These are phyloP conservation scores for Sussaba pulchella DNA, from an alignment of 2,888 invertebrate species.

Conservation along the genomic window DNA sequence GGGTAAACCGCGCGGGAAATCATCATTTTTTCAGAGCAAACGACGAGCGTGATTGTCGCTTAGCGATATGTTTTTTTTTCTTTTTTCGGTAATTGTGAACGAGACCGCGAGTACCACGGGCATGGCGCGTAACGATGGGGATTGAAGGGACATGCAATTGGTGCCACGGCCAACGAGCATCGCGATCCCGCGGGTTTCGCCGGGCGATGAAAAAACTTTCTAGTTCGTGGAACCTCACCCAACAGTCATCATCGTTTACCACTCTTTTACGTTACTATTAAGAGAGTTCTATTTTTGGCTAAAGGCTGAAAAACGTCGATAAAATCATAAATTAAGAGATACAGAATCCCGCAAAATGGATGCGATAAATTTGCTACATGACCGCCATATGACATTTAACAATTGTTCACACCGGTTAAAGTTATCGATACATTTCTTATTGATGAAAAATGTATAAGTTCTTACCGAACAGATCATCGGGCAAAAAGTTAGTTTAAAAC, in stretches of 20 bases:
- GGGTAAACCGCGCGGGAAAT: slow-evolving; percentile 11
- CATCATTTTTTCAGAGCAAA: slow-evolving; percentile 27
- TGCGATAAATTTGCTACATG: neutral
- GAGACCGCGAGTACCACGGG: neutral
- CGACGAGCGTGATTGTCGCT: slow-evolving; percentile 45
- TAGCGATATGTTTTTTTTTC: slow-evolving; percentile 12
- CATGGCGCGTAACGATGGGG: slow-evolving; percentile 1
- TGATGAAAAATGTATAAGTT: too few species aligned
- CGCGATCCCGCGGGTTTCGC: slow-evolving; percentile 32
- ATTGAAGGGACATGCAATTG: slow-evolving; percentile 34
- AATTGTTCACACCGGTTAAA: neutral
- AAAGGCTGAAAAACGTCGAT: slow-evolving; percentile 17
- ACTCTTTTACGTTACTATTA: slow-evolving; percentile 17
- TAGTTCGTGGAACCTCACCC: slow-evolving; percentile 34
- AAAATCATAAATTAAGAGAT: neutral
- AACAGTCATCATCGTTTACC: slow-evolving; percentile 11
- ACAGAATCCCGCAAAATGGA: neutral
- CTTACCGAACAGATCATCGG: too few species aligned
- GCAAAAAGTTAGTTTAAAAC: too few species aligned
- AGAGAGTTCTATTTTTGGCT: slow-evolving; percentile 29
- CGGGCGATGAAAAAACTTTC: slow-evolving; percentile 47
- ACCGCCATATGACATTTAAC: neutral
- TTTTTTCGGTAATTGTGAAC: slow-evolving; percentile 28
- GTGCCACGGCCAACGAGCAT: slow-evolving; percentile 27
- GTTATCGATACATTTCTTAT: neutral